Base-by-base conservation (phyloP, 2,888 invertebrate species). In the Spilosoma lubricipeda region DNA sequence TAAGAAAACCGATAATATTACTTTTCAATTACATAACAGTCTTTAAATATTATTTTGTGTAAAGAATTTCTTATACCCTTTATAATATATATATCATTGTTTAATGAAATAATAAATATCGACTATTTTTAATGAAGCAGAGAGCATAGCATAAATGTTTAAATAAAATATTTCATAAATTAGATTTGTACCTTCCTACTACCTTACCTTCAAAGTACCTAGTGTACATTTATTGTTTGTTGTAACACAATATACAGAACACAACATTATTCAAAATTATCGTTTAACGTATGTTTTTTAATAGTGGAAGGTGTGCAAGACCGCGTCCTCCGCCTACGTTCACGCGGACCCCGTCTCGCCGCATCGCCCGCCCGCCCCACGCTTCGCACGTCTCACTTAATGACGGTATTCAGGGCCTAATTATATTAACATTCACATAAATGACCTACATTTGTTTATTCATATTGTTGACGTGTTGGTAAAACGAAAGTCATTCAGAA, bases 331-430 rank as follows among this genome's bases (percentile, higher is more conserved):
- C 97, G 76, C 98, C 98, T 67, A 96, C 97, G 77, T 98, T 98
- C 93, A 97, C 97, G 73, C 96, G 98, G 82, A 97, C 97, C 20
- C 98, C 98, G 67, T 98, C 98, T 84, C 96, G 98, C 76, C 96
- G 98, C 80, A 97, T 97, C 88, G 97, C 97, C 79, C 96, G 98
- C 76, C 96, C 97, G 59, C 76, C 88, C 36, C 93, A 93, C 83
- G 86, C 90, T 67, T 92, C 93, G 27, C 94, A 93, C 84, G 86
- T 91, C 70, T 94, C 94, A 36, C 85, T 94, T 82, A 93, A 93
- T 84, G 95, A 95, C 83, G 94, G 95, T 95, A 92, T 84, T 82
- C 79, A 70, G 52, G 3, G 23, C 18, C 33, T 48, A 73, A 48
- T 63, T 83, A 75, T 36, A 65, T 66, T 67, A 45, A 27, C 67